Base-by-base conservation (phyloP, 2,797 vertebrate genomes). In the Pseudomugil tenellus region DNA sequence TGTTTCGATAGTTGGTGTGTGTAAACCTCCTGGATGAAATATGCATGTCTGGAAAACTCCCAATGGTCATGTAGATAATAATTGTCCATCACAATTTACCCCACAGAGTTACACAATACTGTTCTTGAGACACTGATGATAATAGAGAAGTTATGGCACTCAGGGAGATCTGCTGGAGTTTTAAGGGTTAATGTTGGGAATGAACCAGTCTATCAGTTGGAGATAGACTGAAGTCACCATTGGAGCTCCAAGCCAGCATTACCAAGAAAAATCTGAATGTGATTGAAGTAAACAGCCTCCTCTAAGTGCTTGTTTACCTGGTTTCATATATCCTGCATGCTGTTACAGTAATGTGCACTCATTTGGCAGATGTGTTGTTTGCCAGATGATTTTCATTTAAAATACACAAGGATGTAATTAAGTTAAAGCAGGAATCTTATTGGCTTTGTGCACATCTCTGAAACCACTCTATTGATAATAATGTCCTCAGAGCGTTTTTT, bases 171-270 rank as follows among this genome's bases (percentile, higher is more conserved):
- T 34, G 32, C 4, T 34, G 12, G 34, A 35, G 34, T 12, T 35
- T 13, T 35, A 35, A 35, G 10, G 34, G 96, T 95, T 91, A 92
- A 92, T 91, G 93, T 49, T 94, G 90, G 93, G 91, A 92, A 94
- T 94, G 86, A 31, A 6, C n/a, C n/a, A n/a, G n/a, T n/a, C n/a
- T n/a, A n/a, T n/a, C n/a, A n/a, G n/a, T n/a, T n/a, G 29, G 29
- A 3, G 3, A 93, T 94, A 95, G 93, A 94, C 93, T 92, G 88
- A 92, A 92, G 81, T 83, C 85, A 48, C 79, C 84, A 77, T 72
- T 63, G 31, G 37, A 70, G 70, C 78, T 74, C 59, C 69, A 79
- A 31, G 77, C 54, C 46, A 12, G 71, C 84, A 82, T 83, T 77
- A 85, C 86, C 84, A 63, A 75, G 69, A 81, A 74, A 66, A 68